Percentiles rank a stretch among this genome's conserved stretches.
These are phyloP conservation scores for Heliconius hewitsoni DNA, from an alignment of 1,140 invertebrate genomes.

Conservation along the genomic window DNA sequence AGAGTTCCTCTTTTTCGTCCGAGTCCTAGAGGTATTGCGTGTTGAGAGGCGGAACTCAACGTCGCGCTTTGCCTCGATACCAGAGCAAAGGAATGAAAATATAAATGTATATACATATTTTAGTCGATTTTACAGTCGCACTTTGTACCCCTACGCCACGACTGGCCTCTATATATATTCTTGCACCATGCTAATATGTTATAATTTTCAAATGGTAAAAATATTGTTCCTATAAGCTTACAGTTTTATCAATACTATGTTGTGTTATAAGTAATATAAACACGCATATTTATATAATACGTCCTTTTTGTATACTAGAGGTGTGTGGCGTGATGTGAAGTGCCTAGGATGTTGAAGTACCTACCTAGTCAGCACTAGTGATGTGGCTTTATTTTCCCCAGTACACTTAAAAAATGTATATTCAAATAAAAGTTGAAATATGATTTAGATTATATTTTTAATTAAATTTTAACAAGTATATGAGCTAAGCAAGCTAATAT, in stretches of 20 bases:
- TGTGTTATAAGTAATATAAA: neutral
- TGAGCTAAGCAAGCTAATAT: neutral
- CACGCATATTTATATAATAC: neutral
- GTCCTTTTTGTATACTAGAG: neutral
- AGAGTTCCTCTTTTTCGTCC: too few species aligned
- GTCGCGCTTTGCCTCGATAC: too few species aligned
- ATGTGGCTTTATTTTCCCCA: neutral
- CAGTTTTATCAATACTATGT: neutral
- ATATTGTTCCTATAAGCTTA: neutral
- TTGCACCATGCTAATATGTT: neutral
- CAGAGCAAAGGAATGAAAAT: too few species aligned
- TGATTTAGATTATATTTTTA: too few species aligned
- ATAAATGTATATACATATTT: too few species aligned
- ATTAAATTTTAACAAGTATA: too few species aligned
- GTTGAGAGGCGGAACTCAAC: too few species aligned
- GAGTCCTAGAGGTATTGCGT: too few species aligned
- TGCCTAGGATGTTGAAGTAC: neutral
- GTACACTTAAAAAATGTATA: neutral
- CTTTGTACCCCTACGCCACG: too few species aligned
- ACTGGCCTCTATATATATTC: too few species aligned
- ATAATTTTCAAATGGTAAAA: neutral
- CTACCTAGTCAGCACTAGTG: neutral
- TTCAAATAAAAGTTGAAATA: too few species aligned
- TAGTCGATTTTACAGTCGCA: too few species aligned
- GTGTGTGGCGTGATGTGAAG: neutral